Evolutionary conservation across 2,888 invertebrate genomes (phyloP), one percentile per base, ranked within the genome.

Genomic region (Atherix ibis): DNA sequence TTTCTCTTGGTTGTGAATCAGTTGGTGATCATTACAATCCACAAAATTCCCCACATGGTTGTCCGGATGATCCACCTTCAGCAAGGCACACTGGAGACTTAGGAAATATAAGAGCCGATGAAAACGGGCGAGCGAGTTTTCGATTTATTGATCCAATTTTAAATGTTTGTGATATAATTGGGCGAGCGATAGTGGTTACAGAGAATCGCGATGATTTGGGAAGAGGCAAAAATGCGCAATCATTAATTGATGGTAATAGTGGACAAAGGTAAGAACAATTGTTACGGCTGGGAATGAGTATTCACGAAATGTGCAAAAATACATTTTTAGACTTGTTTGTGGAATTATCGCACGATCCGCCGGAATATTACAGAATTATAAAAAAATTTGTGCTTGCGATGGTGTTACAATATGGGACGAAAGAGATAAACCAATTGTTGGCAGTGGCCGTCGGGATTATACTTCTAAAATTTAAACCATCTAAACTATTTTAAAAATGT

Each of bases 351-450:
- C 89, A 0, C 68, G 89, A 19, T 83, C 89, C 0, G 82, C 91
- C 0, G 87, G 88, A 1, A 63, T 91, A 6, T 79, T 85, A 51
- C 72, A 87, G 56, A 91, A 91, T 54, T 72, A 77, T 2, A 91
- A 91, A 52, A 73, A 76, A 9, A 77, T 91, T 34, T 91, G 91
- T 61, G 80, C 82, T 2, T 91, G 91, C 59, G 88, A 88, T 64
- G 91, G 91, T 0, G 71, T 83, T 0, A 76, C 82, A 0, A 67
- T 91, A 8, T 91, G 91, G 91, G 85, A 91, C 53, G 91, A 91
- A 58, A 63, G 73, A 29, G 68, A 75, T 39, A 63, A 66, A 30
- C 73, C 73, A 3, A 29, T 52, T 22, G 59, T 57, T 2, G 61
- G 61, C 16, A 51, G 51, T 3, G 41, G 43, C 9, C 48, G 58